phyloP scores from a whole-genome alignment of 1,140 invertebrate genomes.

The Drosophila busckii region DNA sequence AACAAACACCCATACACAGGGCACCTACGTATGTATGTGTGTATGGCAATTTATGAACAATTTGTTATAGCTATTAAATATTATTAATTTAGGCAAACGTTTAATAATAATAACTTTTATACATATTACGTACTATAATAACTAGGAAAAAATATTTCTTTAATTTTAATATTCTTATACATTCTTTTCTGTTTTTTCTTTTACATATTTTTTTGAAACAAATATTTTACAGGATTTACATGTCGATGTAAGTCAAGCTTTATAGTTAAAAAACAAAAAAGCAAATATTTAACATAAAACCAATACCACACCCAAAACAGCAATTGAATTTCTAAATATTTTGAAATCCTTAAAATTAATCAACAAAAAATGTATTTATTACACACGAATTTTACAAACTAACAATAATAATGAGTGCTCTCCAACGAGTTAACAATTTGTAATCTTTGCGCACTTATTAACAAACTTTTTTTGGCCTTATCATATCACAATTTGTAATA shows the following conservation, averaged over 20 bases:
- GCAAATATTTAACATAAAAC: constrained; percentile 12
- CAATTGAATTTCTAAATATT: constrained; percentile 36
- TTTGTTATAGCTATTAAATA: constrained; percentile 22
- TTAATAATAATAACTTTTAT: constrained; percentile 35
- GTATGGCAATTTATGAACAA: constrained; percentile 6
- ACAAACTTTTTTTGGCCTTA: background rate
- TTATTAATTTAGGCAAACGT: constrained; percentile 44
- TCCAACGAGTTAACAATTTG: background rate
- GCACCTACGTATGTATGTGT: constrained; percentile 2
- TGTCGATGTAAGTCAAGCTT: constrained; percentile 81
- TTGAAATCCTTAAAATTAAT: background rate
- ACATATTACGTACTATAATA: constrained; percentile 15
- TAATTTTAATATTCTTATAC: constrained; percentile 70
- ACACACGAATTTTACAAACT: constrained; percentile 13
- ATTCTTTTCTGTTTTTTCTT: constrained; percentile 75
- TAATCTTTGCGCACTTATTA: background rate
- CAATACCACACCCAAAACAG: constrained; percentile 23
- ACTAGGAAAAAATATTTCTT: constrained; percentile 39
- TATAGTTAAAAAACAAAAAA: constrained; percentile 54
- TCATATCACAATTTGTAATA: too few relatives aligned
- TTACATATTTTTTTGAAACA: constrained; percentile 62
- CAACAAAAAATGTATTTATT: constrained; percentile 8
- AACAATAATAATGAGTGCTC: constrained; percentile 7
- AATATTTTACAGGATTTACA: constrained; percentile 81
- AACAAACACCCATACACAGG: constrained; percentile 4